Base-by-base conservation (phyloP, 2,797 vertebrate genomes). In the Myoxocephalus aenaeus region DNA sequence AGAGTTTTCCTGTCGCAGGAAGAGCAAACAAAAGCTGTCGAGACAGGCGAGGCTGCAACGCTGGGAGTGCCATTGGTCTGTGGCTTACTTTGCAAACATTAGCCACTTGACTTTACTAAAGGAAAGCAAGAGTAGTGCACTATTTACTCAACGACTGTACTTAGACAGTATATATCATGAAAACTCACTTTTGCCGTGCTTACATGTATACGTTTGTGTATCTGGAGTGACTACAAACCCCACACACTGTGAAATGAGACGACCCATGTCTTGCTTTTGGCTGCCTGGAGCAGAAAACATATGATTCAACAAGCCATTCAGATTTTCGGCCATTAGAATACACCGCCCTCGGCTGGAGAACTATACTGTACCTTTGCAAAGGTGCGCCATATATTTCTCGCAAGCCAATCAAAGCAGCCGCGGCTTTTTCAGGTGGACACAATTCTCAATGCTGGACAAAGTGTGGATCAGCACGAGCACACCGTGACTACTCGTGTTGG, bases 61-160 rank as follows among this genome's bases (percentile, higher is more conserved):
- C 71, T 85, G 82, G 90, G 91, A 86, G 90, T 81, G 87, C 22
- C 86, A 71, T 58, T 75, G 72, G 75, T 63, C 80, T 3, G 79
- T 68, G 7, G 75, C 75, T 82, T 77, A 69, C 87, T 90, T 59
- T 74, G 86, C 84, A 93, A 91, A 93, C 86, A 93, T 83, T 65
- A 73, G 68, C 34, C 40, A 79, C 77, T 88, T 79, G 32, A 80
- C 76, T 87, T 79, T 36, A 79, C 74, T n/a, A 14, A 62, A 36
- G 54, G 17, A 75, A 57, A 67, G 71, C 34, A 13, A 50, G 53
- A 67, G 36, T 18, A 61, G 54, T 48, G 67, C 5, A 20, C 38
- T 13, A 73, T 38, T 42, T 68, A 32, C 22, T 70, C 4, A 50
- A 66, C 20, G 22, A 34, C 25, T 68, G 13, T 25, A 17, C 53